These are phyloP conservation scores for Brachypterus glaber DNA, from an alignment of 2,888 invertebrate species.

Conservation along the genomic window DNA sequence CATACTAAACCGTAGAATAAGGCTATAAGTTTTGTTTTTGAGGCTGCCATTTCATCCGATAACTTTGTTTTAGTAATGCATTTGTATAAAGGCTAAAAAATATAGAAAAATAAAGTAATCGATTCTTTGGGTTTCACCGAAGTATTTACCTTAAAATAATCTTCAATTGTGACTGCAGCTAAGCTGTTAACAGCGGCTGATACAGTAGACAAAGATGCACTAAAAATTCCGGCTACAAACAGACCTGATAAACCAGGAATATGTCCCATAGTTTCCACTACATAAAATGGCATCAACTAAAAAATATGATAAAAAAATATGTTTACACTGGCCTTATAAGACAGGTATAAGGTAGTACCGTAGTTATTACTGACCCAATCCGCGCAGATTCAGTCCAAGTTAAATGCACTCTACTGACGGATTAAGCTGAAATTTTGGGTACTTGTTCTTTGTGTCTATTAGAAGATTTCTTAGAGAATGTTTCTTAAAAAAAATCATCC, in stretches of 20 bases:
- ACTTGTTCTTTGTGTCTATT: too few relatives aligned
- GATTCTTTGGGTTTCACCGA: background rate
- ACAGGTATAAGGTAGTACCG: too few relatives aligned
- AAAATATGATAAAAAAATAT: slow-evolving; percentile 15
- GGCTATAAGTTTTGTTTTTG: slow-evolving; percentile 59
- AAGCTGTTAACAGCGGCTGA: slow-evolving; percentile 86
- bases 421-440: too few relatives aligned
- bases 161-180: slow-evolving; percentile 82
- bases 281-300: slow-evolving; percentile 64
- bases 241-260: slow-evolving; percentile 77
- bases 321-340: too few relatives aligned
- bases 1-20: slow-evolving; percentile 65
- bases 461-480: too few relatives aligned
- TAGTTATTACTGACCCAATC: too few relatives aligned
- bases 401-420: too few relatives aligned
- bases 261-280: slow-evolving; percentile 62
- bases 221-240: slow-evolving; percentile 86
- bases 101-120: slow-evolving; percentile 3
- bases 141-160: slow-evolving; percentile 56
- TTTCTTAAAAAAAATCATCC: too few relatives aligned
- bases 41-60: slow-evolving; percentile 39
- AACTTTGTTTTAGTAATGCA: slow-evolving; percentile 35
- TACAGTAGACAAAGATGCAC: slow-evolving; percentile 83
- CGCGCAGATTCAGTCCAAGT: too few relatives aligned
- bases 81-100: slow-evolving; percentile 37